Base-by-base conservation (phyloP, 2,113 vertebrate genomes). In the Xyrauchen texanus region DNA sequence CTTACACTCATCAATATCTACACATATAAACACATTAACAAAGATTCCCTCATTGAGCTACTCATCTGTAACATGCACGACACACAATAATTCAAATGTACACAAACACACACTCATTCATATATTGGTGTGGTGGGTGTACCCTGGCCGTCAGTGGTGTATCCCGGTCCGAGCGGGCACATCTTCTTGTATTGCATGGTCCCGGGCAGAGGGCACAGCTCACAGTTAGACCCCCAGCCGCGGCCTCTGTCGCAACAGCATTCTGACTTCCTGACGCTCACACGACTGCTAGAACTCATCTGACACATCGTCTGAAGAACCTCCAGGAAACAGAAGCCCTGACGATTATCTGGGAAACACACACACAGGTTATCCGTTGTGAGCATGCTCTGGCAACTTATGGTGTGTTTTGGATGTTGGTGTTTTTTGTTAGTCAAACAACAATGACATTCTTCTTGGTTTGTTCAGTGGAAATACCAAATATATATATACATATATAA, bases 1-100 rank as follows among this genome's bases (percentile, higher is more conserved):
- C 71, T 93, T 95, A 88, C 98, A 99, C 84, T 99, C 98, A 76
- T 99, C 95, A 7, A 99, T 99, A 90, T 99, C 98, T 99, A 89
- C 58, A 67, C 49, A 76, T 21, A 52, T 49, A 47, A 52, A 65
- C 8, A 58, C 11, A 7, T 5, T 60, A 12, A 61, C 21, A 34
- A 34, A 3, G 52, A 52, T 7, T 34, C 21, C 21, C 61, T 8
- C 4, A 52, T 9, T 52, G 51, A 9, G 8, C 1, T 34, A 34
- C 21, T 34, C 21, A 34, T 34, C 21, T 34, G 21, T 3, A 34
- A 34, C 21, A 3, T 34, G 10, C 7, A 52, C 8, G 10, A 9
- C 8, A 8, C 51, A 52, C 51, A 52, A 9, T 52, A 1, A 49
- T 49, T 8, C 2, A 10, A 10, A n/a, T 11, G 55, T 58, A n/a